Base-by-base conservation (phyloP, 1,140 invertebrate genomes). In the Euura lappo region DNA sequence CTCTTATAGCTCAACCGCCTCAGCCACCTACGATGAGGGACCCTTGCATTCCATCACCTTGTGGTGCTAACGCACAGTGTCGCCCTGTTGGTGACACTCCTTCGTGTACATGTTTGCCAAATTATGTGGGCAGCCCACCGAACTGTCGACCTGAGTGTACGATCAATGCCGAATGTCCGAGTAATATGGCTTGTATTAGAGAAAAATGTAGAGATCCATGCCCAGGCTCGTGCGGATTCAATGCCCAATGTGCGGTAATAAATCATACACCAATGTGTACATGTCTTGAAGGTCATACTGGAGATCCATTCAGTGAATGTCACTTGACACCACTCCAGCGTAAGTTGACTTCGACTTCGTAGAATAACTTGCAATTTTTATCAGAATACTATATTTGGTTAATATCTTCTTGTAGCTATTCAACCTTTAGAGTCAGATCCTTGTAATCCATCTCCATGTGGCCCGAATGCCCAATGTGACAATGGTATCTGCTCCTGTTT, bases 81-180 rank as follows among this genome's bases (percentile, higher is more conserved):
- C 87, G 85, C 77, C 89, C 90, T 77, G 84, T 88, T 68, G 87
- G 88, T 72, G 89, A 90, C 69, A 83, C 86, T 43, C 89, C 91
- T 44, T 88, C 91, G 3, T 94, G 93, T 77, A 89, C 89, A 77
- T 94, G 93, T 82, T 84, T 90, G 70, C 80, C 86, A 44, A 89
- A 90, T 73, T 92, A 89, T 79, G 89, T 90, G 45, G 91, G 91
- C 64, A 78, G 83, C 67, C 91, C 91, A 71, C 92, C 92, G 60
- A 90, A 89, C 75, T 93, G 92, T 83, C 83, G 91, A 73, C 92
- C 93, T 6, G 92, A 94, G 85, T 94, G 93, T 83, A 88, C 89
- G 44, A 91, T 90, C 77, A 93, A 93, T 80, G 88, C 89, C 0
- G 93, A 94, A 79, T 94, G 93, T 80, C 77, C 89, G 2, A 87